These are phyloP conservation scores for Hyposoter dolosus DNA, from an alignment of 2,888 invertebrate genomes.

Conservation along the genomic window DNA sequence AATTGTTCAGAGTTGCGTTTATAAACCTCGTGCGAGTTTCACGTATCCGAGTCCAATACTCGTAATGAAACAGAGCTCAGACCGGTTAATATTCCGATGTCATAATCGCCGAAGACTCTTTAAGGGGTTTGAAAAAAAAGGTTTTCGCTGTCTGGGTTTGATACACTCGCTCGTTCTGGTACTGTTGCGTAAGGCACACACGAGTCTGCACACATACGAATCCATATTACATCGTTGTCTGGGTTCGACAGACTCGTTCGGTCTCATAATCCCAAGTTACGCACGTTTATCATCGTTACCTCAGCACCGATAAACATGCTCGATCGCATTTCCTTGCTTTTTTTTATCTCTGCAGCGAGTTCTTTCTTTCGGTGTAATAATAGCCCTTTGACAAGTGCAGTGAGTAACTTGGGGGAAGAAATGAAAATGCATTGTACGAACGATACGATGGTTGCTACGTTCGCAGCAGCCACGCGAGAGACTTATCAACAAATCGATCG, in stretches of 20 bases:
- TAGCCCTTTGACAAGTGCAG: neutral
- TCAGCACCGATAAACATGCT: neutral
- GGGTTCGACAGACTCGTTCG: constrained; percentile 30
- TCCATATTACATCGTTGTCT: constrained; percentile 23
- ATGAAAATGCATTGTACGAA: neutral
- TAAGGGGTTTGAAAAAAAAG: constrained; percentile 13
- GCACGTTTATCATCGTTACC: constrained; percentile 2
- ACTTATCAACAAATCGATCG: neutral
- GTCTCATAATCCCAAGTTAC: constrained; percentile 7
- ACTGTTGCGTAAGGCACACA: constrained; percentile 18
- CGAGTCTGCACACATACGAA: neutral
- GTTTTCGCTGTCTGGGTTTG: neutral
- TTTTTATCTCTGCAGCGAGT: neutral
- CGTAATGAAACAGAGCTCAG: neutral
- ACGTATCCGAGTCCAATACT: neutral
- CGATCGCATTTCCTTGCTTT: neutral
- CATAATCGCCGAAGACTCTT: constrained; percentile 23
- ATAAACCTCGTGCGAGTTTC: neutral
- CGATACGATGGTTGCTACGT: neutral
- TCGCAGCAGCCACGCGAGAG: neutral
- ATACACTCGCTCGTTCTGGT: constrained; percentile 5
- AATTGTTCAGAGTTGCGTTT: neutral
- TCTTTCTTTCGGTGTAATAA: neutral
- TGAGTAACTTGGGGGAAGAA: neutral
- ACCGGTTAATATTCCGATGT: constrained; percentile 25